Evolutionary conservation across 2,888 invertebrate species (phyloP), one percentile per base, ranked within the genome.

Genomic region (Dioctria linearis): DNA sequence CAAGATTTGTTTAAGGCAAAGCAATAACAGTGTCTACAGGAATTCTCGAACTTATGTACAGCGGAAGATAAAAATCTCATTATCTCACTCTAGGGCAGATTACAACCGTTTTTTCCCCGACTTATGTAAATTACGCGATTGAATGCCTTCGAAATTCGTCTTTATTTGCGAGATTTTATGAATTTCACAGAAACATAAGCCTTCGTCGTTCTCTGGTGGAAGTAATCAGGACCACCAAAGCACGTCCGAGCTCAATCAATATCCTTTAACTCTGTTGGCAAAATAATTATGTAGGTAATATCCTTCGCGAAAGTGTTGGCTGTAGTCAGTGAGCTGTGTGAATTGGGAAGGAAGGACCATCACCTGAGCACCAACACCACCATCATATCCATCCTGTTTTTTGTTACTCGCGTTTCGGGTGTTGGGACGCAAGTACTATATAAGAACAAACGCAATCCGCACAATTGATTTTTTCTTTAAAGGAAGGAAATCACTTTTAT

Each of bases 121-220:
- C 65, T 65, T 65, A 65, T 65, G 65, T 40, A 65, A 65, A 65
- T 65, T 65, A 65, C 42, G 65, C 65, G 65, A 65, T 5, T 42
- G 65, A 65, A 65, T 65, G 65, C 40, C 65, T 65, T 65, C 65
- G 65, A 65, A 65, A 65, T 65, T 65, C 65, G 65, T 65, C 65
- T 65, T 65, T 65, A 65, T 40, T 65, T 65, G 65, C 42, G 65
- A 65, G 25, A 25, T 65, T 65, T 65, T 65, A 65, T 65, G 42
- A 65, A 65, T 65, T 65, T 42, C 65, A 65, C 25, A 65, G 40
- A 42, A 65, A 37, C 11, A 5, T 63, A 11, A 65, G 40, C 9
- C 9, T n/a, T 42, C 42, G 40, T 42, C 13, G 65, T 65, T 13
- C 3, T 4, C 65, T 25, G 39, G 40, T 6, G n/a, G 11, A 11